Evolutionary conservation across 2,797 vertebrate species (phyloP), one percentile per base, ranked within the genome.

Genomic region (Aplochiton taeniatus): DNA sequence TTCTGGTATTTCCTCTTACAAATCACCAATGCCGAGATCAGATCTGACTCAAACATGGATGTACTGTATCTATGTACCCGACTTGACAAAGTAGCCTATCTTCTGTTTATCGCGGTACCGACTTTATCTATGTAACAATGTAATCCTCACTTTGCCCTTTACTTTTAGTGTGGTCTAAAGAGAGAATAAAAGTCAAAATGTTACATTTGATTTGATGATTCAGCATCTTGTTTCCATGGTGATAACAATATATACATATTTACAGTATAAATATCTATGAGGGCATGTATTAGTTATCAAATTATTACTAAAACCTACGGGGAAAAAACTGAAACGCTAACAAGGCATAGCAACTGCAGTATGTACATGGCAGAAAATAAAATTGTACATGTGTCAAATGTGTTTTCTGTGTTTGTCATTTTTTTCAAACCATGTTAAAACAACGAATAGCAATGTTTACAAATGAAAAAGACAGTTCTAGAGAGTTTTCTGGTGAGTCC

Each of bases 321-420:
- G n/a, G 44, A 60, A 56, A 69, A 81, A 79, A 71, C 73, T 83
- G 88, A 93, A 94, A 91, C 89, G 89, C 94, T 94, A 94, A 94
- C 92, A 89, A 92, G 91, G 92, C 93, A 92, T 93, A 95, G 92
- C 85, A 84, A 86, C 94, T 96, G 93, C 95, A 93, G 93, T 93
- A 94, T 97, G 93, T 95, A 94, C 91, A 94, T 92, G 92, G 93
- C 93, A 94, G 93, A 95, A 90, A 94, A 98, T 96, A 96, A 97
- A 95, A 90, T 89, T 92, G 90, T 93, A 94, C 91, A 92, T 94
- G 95, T 95, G 93, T 95, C 90, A 87, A 93, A 89, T 84, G 86
- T 91, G 92, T 72, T 76, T 63, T 3, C 13, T 66, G 7, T 85
- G 68, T 76, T 80, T 69, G 1, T 83, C 84, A 0, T 85, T 86